phyloP scores from a whole-genome alignment of 2,797 vertebrate species.

The Geotrypetes seraphini region DNA sequence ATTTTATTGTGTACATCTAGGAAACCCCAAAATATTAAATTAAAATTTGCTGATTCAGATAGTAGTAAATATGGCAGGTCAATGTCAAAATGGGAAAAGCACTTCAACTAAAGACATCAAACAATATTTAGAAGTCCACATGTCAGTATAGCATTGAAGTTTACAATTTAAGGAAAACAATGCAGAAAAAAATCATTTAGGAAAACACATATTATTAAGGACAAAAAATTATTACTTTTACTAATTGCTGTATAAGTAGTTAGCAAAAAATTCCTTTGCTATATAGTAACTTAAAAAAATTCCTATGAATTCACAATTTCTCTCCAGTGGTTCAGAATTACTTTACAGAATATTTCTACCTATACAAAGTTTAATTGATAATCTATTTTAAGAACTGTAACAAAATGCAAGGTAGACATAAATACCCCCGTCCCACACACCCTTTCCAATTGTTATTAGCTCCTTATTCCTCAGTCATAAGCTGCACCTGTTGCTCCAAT shows the following conservation, averaged over 20 bases:
- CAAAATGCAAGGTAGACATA: conserved; percentile 29
- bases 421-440: conserved; percentile 25
- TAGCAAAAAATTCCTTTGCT: conserved; percentile 29
- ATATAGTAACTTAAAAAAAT: conserved; percentile 23
- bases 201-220: conserved; percentile 16
- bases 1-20: conserved; percentile 24
- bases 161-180: conserved; percentile 20
- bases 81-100: conserved; percentile 29
- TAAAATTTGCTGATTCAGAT: conserved; percentile 16
- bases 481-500: conserved; percentile 35
- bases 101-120: conserved; percentile 18
- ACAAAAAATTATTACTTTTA: conserved; percentile 23
- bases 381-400: conserved; percentile 37
- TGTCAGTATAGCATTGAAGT: conserved; percentile 4
- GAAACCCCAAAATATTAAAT: conserved; percentile 15
- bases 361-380: conserved; percentile 37
- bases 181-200: conserved; percentile 9
- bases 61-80: conserved; percentile 30
- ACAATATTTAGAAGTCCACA: conserved; percentile 15
- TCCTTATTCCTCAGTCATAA: conserved; percentile 46
- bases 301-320: conserved; percentile 16
- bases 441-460: conserved; percentile 27
- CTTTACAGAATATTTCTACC: conserved; percentile 24
- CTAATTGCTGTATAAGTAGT: conserved; percentile 17
- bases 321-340: conserved; percentile 8